A percentile compares a stretch with the other conserved stretches of the same genome.
These are phyloP conservation scores for Dasysyrphus albostriatus DNA, from an alignment of 2,888 invertebrate species.

Conservation along the genomic window DNA sequence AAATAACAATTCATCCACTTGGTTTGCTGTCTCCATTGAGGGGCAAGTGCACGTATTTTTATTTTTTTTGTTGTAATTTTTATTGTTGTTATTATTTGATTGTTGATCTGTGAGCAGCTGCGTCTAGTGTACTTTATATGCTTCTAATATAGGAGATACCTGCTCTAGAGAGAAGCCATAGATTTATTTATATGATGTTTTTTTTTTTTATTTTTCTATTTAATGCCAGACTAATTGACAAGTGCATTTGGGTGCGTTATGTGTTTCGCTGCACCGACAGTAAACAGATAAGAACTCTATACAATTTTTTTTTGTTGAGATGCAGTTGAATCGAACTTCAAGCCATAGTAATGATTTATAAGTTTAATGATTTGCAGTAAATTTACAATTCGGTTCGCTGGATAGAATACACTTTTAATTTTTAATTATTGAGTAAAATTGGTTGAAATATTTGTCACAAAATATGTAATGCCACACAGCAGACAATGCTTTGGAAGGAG, in stretches of 20 bases:
- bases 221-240: constrained; percentile 63
- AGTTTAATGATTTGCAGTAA: constrained; percentile 11
- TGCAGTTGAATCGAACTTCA: constrained; percentile 51
- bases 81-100: constrained; percentile 43
- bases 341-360: constrained; percentile 51
- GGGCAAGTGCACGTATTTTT: constrained; percentile 65
- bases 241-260: constrained; percentile 73
- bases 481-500: no score
- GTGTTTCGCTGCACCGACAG: constrained; percentile 3
- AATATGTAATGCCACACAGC: no score
- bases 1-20: constrained; percentile 35
- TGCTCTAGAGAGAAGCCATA: constrained; percentile 55
- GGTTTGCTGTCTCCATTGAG: constrained; percentile 48
- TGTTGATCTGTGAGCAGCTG: constrained; percentile 64
- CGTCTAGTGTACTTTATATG: not conserved
- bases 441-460: no score
- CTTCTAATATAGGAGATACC: constrained; percentile 12
- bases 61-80: not conserved
- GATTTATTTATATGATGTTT: constrained; percentile 25
- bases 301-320: not conserved
- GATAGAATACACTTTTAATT: not conserved
- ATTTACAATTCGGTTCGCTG: not conserved
- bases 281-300: constrained; percentile 32
- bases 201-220: not conserved
- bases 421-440: not conserved